These are phyloP conservation scores for silkworm (Bombyx mori) DNA, from an alignment of 1,140 invertebrate genomes.

Conservation along the genomic window ASM3026992v2 NC_085117.1:14537501-14538000, in stretches of 20 bases:
- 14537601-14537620: background rate
- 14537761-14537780: conserved; percentile 49
- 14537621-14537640: conserved; percentile 13
- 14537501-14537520: conserved; percentile 70
- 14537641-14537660: conserved; percentile 27
- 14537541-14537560: conserved; percentile 47
- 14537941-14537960: conserved; percentile 62
- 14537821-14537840: background rate
- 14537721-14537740: conserved; percentile 66
- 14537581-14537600: conserved; percentile 34
- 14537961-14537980: conserved; percentile 66
- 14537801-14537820: conserved; percentile 2
- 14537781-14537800: conserved; percentile 27
- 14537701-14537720: conserved; percentile 67
- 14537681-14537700: conserved; percentile 54
- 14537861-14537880: background rate
- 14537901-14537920: too few species aligned
- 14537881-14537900: too few species aligned
- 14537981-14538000: conserved; percentile 53
- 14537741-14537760: conserved; percentile 48
- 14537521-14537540: conserved; percentile 69
- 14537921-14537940: conserved; percentile 5
- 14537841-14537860: conserved; percentile 1
- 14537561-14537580: conserved; percentile 27
- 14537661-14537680: conserved; percentile 46